A percentile compares a stretch with the other conserved stretches of the same genome.
Evolutionary conservation across 2,113 vertebrate genomes (phyloP).

Genomic region (mouse (Mus musculus)): GRCm39 chr14:80139501-80140000

Average conservation of each 20-base stretch:
- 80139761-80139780: background rate
- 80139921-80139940: accelerated
- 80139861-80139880: background rate
- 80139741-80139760: background rate
- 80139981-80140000: background rate
- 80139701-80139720: constrained; percentile 83
- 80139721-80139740: constrained; percentile 61
- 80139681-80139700: constrained; percentile 83
- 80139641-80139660: constrained; percentile 87
- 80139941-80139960: background rate
- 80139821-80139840: background rate
- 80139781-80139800: background rate
- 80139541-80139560: constrained; percentile 72
- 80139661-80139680: constrained; percentile 86
- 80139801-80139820: background rate
- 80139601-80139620: constrained; percentile 82
- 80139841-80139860: background rate
- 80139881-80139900: accelerated
- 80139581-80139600: constrained; percentile 84
- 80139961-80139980: constrained; percentile 43
- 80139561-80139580: constrained; percentile 80
- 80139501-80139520: constrained; percentile 71
- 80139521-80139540: constrained; percentile 73
- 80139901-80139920: background rate
- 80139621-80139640: constrained; percentile 87